These are phyloP conservation scores for Brevimyrus niger DNA, from an alignment of 2,113 vertebrate species.

Conservation along the genomic window DNA sequence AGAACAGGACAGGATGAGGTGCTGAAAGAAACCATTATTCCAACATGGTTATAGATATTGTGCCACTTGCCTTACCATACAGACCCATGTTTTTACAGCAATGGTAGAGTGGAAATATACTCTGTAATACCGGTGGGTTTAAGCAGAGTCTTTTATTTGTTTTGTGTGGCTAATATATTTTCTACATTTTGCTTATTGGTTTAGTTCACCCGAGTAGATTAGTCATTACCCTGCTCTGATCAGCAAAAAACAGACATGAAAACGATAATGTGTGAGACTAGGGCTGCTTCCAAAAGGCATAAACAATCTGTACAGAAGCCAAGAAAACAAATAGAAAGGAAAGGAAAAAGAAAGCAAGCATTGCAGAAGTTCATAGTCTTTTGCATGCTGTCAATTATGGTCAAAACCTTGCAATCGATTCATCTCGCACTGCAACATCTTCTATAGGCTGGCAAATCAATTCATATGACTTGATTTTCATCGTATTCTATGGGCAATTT, in stretches of 20 bases:
- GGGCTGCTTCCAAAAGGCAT: not conserved
- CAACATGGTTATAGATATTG: not conserved
- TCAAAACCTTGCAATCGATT: not conserved
- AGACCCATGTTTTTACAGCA: not conserved
- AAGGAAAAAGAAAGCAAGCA: not conserved
- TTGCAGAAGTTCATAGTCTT: not conserved
- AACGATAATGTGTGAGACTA: not conserved
- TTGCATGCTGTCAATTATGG: not conserved
- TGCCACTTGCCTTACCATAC: not conserved
- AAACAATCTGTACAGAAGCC: slow-evolving; percentile 1
- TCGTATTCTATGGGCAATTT: not conserved
- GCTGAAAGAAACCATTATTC: not conserved
- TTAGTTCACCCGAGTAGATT: not conserved
- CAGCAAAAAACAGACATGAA: not conserved
- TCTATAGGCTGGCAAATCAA: not conserved
- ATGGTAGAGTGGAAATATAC: not conserved
- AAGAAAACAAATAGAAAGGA: not conserved
- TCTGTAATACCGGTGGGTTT: not conserved
- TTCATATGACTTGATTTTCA: not conserved
- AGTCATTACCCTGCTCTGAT: not conserved
- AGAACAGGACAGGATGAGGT: not conserved
- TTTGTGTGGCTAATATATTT: slow-evolving; percentile 7
- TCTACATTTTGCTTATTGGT: slow-evolving; percentile 9
- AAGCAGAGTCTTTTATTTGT: slow-evolving; percentile 14
- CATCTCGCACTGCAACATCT: not conserved